phyloP scores from a whole-genome alignment of 2,113 vertebrate genomes.

The Pollachius pollachius region DNA sequence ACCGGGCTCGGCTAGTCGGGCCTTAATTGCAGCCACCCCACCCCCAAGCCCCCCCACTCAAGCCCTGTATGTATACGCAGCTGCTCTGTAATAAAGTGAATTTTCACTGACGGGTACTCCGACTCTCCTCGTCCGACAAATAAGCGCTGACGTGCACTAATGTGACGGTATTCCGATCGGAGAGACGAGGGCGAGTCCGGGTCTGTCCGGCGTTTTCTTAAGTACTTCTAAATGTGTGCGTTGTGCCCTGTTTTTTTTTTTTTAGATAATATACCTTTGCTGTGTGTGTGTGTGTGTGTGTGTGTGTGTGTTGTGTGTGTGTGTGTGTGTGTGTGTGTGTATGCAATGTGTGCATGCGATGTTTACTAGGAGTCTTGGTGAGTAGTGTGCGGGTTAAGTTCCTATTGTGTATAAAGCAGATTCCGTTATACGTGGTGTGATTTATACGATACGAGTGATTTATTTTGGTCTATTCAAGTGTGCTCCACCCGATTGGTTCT shows the following conservation, averaged over 20 bases:
- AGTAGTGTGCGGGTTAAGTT: too few species aligned
- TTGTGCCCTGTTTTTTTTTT: not conserved
- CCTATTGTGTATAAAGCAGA: too few species aligned
- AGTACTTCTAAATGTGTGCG: not conserved
- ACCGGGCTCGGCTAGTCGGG: not conserved
- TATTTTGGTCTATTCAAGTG: too few species aligned
- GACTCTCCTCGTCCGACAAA: not conserved
- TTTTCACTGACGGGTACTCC: conserved; percentile 11
- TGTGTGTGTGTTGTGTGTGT: not conserved
- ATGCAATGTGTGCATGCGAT: not conserved
- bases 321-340: not conserved
- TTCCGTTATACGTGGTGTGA: too few species aligned
- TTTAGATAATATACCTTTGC: not conserved
- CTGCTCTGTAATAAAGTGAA: conserved; percentile 21
- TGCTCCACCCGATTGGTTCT: too few species aligned
- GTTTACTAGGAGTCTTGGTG: too few species aligned
- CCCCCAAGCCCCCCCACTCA: too few species aligned
- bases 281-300: too few species aligned
- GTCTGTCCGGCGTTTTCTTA: not conserved
- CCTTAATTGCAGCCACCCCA: not conserved
- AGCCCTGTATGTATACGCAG: not conserved
- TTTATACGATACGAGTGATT: too few species aligned
- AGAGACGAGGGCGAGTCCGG: conserved; percentile 24
- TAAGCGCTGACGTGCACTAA: not conserved
- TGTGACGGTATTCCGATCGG: not conserved